Evolutionary conservation across 2,113 vertebrate species (phyloP).

Genomic region (Lathamus discolor): DNA sequence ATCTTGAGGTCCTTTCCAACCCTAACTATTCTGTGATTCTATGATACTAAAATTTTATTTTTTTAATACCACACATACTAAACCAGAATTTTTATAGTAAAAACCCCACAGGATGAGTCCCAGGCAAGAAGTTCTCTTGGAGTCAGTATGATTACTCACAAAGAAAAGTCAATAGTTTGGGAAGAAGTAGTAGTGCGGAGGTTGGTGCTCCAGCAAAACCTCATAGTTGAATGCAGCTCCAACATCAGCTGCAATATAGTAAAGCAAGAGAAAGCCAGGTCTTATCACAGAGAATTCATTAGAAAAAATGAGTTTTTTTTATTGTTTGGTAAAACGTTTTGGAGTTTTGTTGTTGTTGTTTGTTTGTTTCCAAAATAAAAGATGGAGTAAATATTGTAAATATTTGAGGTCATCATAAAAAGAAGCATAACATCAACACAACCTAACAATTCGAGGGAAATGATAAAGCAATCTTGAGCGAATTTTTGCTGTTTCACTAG

Average conservation of each 20-base stretch:
- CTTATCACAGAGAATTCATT: neutral
- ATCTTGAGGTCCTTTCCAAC: too few species aligned
- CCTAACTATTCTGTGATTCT: too few species aligned
- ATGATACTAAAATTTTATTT: neutral
- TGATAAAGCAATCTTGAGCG: neutral
- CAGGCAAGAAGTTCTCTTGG: neutral
- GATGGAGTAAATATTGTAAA: neutral
- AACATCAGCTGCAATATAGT: accelerated
- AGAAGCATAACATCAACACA: neutral
- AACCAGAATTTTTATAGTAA: neutral
- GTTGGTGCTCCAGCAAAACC: neutral
- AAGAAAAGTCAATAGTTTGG: neutral
- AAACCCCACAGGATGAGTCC: neutral
- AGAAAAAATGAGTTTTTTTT: neutral
- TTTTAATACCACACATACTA: neutral
- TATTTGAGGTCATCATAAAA: neutral
- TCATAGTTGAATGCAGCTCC: neutral
- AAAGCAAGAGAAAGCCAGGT: neutral
- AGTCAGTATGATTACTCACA: neutral
- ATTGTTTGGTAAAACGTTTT: neutral
- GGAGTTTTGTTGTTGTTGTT: accelerated
- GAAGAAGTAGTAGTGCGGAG: neutral
- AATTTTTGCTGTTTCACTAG: neutral
- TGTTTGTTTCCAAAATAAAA: neutral
- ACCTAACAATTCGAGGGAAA: neutral